Conservation (phyloP, 1,140 invertebrate species). For the Drosophila nasuta region DNA sequence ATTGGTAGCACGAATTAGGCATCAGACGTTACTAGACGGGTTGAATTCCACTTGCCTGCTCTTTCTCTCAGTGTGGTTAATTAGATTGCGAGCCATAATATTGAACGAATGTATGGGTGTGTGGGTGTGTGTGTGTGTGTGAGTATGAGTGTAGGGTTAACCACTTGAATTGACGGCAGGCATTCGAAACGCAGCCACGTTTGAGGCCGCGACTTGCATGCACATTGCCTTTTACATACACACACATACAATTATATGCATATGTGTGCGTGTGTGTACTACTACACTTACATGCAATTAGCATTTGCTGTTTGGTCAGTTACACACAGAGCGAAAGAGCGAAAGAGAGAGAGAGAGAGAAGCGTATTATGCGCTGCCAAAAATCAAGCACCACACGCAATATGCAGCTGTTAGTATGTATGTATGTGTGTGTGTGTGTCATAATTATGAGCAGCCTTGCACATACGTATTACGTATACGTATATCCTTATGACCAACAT, state of each 20-base stretch:
- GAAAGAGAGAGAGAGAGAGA: no score
- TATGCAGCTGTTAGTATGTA: conserved; percentile 17
- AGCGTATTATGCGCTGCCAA: conserved; percentile 60
- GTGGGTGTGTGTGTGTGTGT: neutral
- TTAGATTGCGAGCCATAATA: conserved; percentile 79
- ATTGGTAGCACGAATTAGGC: conserved; percentile 36
- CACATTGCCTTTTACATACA: conserved; percentile 19
- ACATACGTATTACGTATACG: conserved; percentile 29
- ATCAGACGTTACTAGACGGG: conserved; percentile 1
- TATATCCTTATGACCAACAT: conserved; percentile 19
- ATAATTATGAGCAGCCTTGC: neutral
- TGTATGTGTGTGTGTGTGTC: conserved; percentile 9
- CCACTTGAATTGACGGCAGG: neutral
- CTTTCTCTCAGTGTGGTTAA: conserved; percentile 61
- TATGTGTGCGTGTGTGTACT: neutral
- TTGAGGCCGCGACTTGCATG: conserved; percentile 43
- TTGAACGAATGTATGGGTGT: conserved; percentile 53
- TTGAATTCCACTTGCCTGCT: neutral
- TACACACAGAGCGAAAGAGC: conserved; percentile 30
- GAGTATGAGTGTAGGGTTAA: neutral
- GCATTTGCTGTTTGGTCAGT: conserved; percentile 69
- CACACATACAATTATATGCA: conserved; percentile 26
- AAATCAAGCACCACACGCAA: conserved; percentile 69
- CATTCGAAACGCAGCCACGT: conserved; percentile 12
- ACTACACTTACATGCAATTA: conserved; percentile 73